phyloP scores from a whole-genome alignment of 2,888 invertebrate genomes.

The Nymphalis polychloros region DNA sequence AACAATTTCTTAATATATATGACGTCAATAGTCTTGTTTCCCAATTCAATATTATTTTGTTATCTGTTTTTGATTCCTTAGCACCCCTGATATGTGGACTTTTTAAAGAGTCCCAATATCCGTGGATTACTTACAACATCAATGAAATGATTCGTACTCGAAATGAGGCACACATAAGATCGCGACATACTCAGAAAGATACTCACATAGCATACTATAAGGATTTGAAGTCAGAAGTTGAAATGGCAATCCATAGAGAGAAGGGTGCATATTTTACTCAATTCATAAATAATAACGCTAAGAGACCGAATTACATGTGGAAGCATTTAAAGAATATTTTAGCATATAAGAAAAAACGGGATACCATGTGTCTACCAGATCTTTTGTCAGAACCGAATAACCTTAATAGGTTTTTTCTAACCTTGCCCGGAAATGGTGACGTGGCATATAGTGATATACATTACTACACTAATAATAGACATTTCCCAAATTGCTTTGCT shows the following conservation, averaged over 20 bases:
- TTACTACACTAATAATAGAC: neutral
- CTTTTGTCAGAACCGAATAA: constrained; percentile 1
- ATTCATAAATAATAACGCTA: constrained; percentile 2
- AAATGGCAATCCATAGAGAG: constrained; percentile 6
- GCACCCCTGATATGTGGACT: neutral
- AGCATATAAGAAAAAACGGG: neutral
- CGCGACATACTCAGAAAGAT: neutral
- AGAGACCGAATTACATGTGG: constrained; percentile 3
- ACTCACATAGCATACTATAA: constrained; percentile 5
- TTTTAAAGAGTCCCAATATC: constrained; percentile 7
- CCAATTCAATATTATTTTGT: neutral
- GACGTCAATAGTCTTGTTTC: neutral
- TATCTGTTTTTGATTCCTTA: neutral
- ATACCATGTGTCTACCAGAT: neutral
- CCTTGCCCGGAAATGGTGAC: constrained; percentile 4
- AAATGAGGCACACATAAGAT: constrained; percentile 10
- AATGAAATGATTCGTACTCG: constrained; percentile 4
- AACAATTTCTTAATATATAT: neutral
- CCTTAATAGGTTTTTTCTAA: constrained; percentile 3
- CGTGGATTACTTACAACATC: constrained; percentile 12
- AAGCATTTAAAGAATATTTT: constrained; percentile 1
- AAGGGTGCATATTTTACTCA: neutral
- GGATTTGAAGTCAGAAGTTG: constrained; percentile 8
- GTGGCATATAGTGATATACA: neutral
- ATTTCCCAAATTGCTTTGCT: neutral